Conservation (phyloP, 2,113 vertebrate species). For the Paramisgurnus dabryanus region DNA sequence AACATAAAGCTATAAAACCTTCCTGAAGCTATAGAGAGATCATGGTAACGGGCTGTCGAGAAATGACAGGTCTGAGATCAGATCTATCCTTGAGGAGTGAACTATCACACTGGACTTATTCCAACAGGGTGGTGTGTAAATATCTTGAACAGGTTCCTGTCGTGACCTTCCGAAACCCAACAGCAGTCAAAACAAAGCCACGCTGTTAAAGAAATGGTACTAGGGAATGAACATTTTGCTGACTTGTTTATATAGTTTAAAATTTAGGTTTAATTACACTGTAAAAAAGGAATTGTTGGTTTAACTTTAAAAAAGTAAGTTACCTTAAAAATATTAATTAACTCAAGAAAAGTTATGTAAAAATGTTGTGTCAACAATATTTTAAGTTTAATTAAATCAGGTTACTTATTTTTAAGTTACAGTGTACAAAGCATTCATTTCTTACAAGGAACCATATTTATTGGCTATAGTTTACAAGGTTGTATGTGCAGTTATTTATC, state of each 20-base stretch:
- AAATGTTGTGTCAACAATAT: no score
- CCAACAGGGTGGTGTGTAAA: conserved; percentile 51
- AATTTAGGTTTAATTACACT: conserved; percentile 31
- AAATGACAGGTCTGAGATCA: conserved; percentile 40
- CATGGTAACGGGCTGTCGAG: conserved; percentile 34
- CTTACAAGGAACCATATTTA: no score
- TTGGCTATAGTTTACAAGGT: no score
- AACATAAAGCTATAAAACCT: not conserved
- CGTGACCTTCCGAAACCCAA: conserved; percentile 40
- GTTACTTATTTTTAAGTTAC: no score
- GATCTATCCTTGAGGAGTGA: conserved; percentile 33
- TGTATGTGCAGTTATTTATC: no score
- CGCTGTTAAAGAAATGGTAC: not conserved
- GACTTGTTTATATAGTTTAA: conserved; percentile 28
- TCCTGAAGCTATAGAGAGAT: conserved; percentile 18
- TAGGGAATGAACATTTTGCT: conserved; percentile 12
- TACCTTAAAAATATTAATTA: no score
- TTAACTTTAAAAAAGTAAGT: no score
- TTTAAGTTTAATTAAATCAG: no score
- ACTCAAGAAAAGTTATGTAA: no score
- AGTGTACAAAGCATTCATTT: no score
- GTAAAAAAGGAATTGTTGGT: not conserved
- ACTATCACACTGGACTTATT: conserved; percentile 53
- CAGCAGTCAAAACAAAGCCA: conserved; percentile 29
- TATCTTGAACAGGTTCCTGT: conserved; percentile 59